Base-by-base conservation (phyloP, 2,113 vertebrate genomes). In the Cebus imitator region DNA sequence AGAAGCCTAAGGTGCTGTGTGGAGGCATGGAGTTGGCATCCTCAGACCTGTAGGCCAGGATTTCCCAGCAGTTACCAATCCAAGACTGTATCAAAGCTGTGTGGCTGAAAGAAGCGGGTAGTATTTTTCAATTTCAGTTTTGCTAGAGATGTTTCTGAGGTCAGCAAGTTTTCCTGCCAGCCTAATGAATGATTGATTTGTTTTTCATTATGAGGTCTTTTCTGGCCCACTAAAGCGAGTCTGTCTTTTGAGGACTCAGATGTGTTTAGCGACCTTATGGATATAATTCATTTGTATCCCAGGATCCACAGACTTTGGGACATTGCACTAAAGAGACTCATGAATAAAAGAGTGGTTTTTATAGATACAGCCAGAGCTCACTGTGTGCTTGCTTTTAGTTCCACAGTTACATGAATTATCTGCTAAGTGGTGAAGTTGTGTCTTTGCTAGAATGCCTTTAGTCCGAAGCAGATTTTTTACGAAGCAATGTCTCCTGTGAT, bases 201-300 rank as follows among this genome's bases (percentile, higher is more conserved):
- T 73, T 93, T 94, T 95, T 68, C 90, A 43, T 86, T 61, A 70
- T 58, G 66, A 76, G 68, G 23, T 93, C 13, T 86, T 96, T 66
- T 88, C 83, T 48, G 96, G 86, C 48, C 35, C 58, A 40, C 50
- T 89, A 68, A 73, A 95, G 73, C 5, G 5, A 89, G 37, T 72
- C 93, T 91, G 13, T 40, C 73, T 89, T 90, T 88, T 72, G 85
- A 90, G 91, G 55, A 57, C 57, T 94, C 25, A 27, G 35, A 93
- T 91, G 58, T 86, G 66, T 82, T 94, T 61, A 40, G 57, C 55
- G 79, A 83, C 82, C 79, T 58, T 40, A 12, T 35, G 37, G 37
- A 5, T 87, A 6, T 35, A 66, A 92, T 72, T 87, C 57, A 75
- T 87, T 88, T 95, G 48, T 85, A 40, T 91, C 48, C n/a, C n/a